Evolutionary conservation across 1,140 invertebrate genomes (phyloP).

Genomic region (Brachionus calyciflorus): DNA sequence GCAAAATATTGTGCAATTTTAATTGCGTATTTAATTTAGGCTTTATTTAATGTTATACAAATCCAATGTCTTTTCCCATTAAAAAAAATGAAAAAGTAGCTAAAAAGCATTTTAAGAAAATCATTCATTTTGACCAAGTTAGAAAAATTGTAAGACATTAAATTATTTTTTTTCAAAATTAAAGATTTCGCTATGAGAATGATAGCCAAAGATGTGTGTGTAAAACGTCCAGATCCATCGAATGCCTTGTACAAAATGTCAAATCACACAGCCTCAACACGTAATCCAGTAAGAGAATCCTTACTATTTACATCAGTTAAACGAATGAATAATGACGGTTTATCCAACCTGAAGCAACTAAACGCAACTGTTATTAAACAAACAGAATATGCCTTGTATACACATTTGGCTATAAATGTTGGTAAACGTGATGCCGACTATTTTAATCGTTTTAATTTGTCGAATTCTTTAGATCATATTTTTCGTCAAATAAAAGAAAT

Average conservation of each 20-base stretch:
- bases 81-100: no score
- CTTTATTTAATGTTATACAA: no score
- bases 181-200: slow-evolving; percentile 45
- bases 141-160: no score
- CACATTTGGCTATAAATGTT: background rate
- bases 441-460: background rate
- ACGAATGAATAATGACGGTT: slow-evolving; percentile 7
- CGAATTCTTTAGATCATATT: background rate
- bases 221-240: background rate
- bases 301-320: slow-evolving; percentile 9
- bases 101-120: no score
- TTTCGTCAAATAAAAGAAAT: no score
- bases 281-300: slow-evolving; percentile 1
- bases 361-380: background rate
- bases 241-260: slow-evolving; percentile 8
- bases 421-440: background rate
- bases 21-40: no score
- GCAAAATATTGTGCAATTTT: no score
- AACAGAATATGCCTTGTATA: background rate
- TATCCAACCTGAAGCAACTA: background rate
- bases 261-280: background rate
- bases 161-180: background rate
- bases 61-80: no score
- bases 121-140: no score
- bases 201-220: slow-evolving; percentile 40